Evolutionary conservation across 2,113 vertebrate species (phyloP).

Genomic region (Aegithalos caudatus): DNA sequence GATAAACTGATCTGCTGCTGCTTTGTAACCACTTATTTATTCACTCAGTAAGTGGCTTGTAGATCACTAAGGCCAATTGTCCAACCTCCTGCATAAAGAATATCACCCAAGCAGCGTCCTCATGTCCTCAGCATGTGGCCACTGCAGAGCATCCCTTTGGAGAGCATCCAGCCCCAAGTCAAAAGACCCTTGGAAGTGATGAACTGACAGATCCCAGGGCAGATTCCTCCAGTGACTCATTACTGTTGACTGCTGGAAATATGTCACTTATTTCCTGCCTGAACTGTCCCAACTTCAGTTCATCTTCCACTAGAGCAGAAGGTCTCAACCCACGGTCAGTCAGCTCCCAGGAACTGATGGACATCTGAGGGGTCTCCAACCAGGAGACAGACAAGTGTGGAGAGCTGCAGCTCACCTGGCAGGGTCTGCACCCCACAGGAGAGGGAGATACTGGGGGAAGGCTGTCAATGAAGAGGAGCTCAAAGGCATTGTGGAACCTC

Average conservation of each 20-base stretch:
- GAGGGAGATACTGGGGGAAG: not conserved
- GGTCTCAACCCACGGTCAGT: not conserved
- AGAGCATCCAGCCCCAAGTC: not conserved
- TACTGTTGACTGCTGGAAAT: not conserved
- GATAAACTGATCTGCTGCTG: not conserved
- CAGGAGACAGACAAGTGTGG: not conserved
- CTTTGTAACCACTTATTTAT: not conserved
- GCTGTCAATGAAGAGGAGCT: not conserved
- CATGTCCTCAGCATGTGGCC: not conserved
- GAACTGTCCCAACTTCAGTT: not conserved
- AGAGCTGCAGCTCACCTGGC: not conserved
- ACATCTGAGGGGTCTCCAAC: not conserved
- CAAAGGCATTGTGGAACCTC: not conserved
- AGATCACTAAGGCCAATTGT: not conserved
- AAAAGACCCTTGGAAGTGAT: not conserved
- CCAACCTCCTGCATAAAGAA: not conserved
- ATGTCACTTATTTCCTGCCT: conserved; percentile 48
- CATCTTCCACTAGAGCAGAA: not conserved
- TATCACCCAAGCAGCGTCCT: not conserved
- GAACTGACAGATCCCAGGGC: not conserved
- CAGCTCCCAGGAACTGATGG: not conserved
- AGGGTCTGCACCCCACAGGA: not conserved
- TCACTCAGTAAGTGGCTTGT: not conserved
- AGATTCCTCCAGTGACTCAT: conserved; percentile 32
- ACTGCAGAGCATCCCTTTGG: not conserved